A percentile compares a stretch with the other conserved stretches of the same genome.
phyloP scores from a whole-genome alignment of 2,113 vertebrate genomes.

The Phaetusa simplex region DNA sequence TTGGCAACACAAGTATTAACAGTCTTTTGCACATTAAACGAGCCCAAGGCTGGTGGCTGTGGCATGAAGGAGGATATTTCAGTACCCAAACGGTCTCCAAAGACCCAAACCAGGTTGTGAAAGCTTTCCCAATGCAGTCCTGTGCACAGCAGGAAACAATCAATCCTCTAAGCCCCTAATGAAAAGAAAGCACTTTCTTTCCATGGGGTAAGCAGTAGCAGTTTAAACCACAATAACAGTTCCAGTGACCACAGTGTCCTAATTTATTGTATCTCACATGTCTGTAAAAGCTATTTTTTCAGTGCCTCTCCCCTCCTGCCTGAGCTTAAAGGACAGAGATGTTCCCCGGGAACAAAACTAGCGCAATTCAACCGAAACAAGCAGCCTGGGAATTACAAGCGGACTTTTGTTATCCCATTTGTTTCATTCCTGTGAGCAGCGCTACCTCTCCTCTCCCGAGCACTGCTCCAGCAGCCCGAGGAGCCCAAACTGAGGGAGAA shows the following conservation, averaged over 20 bases:
- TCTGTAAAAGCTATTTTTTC: background rate
- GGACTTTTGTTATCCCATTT: background rate
- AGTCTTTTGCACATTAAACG: background rate
- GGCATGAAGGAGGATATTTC: background rate
- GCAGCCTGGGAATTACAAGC: background rate
- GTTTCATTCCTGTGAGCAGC: background rate
- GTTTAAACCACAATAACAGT: constrained; percentile 43
- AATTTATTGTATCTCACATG: background rate
- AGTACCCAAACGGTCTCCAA: background rate
- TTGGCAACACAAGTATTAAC: background rate
- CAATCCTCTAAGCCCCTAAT: constrained; percentile 23
- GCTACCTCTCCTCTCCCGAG: background rate
- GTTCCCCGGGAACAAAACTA: background rate
- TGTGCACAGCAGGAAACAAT: constrained; percentile 10
- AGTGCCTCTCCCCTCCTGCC: background rate
- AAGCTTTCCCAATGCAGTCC: background rate
- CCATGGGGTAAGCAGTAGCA: constrained; percentile 47
- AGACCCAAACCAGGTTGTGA: background rate
- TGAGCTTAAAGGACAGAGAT: background rate
- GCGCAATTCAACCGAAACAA: background rate
- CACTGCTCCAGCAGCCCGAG: background rate
- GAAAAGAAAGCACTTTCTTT: constrained; percentile 34
- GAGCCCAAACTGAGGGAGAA: background rate
- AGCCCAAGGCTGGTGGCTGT: background rate
- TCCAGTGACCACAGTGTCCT: constrained; percentile 43